Conservation (phyloP, 2,888 invertebrate genomes). For the Rhorus exstirpatorius region DNA sequence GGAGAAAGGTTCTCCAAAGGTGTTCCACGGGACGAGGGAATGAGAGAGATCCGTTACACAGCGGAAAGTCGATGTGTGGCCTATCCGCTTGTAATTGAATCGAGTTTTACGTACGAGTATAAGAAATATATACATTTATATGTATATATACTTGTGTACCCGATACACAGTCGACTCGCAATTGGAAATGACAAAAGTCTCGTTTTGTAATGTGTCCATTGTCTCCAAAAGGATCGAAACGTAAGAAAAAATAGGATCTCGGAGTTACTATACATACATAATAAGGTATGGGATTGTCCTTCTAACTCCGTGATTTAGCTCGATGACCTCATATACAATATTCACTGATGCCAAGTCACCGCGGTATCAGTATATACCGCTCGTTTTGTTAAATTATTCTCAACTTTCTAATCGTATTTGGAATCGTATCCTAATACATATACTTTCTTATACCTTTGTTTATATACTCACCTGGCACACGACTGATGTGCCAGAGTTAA, state of each 20-base stretch:
- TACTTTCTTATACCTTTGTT: conserved; percentile 35
- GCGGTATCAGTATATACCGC: not conserved
- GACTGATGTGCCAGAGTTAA: not conserved
- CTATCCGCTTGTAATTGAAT: conserved; percentile 65
- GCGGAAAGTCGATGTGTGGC: conserved; percentile 53
- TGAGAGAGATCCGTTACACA: conserved; percentile 63
- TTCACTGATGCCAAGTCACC: not conserved
- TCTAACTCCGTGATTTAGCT: conserved; percentile 9
- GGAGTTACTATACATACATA: conserved; percentile 12
- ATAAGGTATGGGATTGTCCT: conserved; percentile 25
- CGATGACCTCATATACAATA: conserved; percentile 34
- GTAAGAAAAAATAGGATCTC: conserved; percentile 35
- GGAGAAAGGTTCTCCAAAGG: conserved; percentile 80
- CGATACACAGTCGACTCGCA: conserved; percentile 3
- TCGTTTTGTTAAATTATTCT: conserved; percentile 19
- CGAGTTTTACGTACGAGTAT: conserved; percentile 39
- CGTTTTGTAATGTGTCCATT: conserved; percentile 66
- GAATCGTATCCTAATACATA: conserved; percentile 15
- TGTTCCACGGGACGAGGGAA: conserved; percentile 55
- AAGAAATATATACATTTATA: conserved; percentile 2
- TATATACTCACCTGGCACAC: not conserved
- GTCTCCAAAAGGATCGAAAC: conserved; percentile 42
- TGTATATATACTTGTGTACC: not conserved
- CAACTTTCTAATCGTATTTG: conserved; percentile 64
- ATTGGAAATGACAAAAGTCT: conserved; percentile 38